Percentiles rank a stretch among this genome's conserved stretches.
Evolutionary conservation across 2,113 vertebrate genomes (phyloP).

Genomic region (Nibea coibor): DNA sequence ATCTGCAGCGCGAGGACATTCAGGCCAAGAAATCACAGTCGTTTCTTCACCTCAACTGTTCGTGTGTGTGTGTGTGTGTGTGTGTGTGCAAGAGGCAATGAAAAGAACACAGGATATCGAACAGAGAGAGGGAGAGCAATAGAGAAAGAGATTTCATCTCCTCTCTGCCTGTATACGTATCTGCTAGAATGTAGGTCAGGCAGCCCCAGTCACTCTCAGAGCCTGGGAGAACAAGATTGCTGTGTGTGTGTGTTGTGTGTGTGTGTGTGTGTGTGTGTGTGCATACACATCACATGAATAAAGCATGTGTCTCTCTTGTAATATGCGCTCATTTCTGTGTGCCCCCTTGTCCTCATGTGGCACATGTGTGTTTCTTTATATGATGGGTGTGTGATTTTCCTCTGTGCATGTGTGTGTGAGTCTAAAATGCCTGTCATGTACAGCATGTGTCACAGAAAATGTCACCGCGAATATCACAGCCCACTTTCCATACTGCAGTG

Average conservation of each 20-base stretch:
- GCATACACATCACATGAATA: constrained; percentile 64
- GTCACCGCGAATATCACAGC: constrained; percentile 33
- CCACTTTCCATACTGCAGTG: constrained; percentile 16
- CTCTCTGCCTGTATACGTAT: constrained; percentile 73
- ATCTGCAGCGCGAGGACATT: constrained; percentile 43
- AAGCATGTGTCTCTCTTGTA: constrained; percentile 64
- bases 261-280: constrained; percentile 23
- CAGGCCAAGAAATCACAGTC: constrained; percentile 35
- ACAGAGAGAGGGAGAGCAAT: constrained; percentile 56
- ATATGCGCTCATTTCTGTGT: constrained; percentile 61
- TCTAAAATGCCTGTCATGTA: constrained; percentile 53
- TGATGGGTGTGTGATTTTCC: constrained; percentile 9
- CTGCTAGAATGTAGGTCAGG: constrained; percentile 84
- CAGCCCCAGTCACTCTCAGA: constrained; percentile 76
- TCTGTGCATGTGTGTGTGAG: constrained; percentile 4
- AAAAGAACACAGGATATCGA: constrained; percentile 61
- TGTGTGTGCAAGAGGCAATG: constrained; percentile 25
- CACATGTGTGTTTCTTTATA: constrained; percentile 43
- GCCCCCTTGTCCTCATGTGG: constrained; percentile 61
- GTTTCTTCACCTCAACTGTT: constrained; percentile 12
- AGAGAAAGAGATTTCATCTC: constrained; percentile 70
- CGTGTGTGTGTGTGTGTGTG: background rate
- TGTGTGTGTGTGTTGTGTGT: constrained; percentile 30
- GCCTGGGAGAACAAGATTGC: constrained; percentile 63
- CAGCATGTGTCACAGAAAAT: constrained; percentile 36